These are phyloP conservation scores for Ochropleura leucogaster DNA, from an alignment of 2,888 invertebrate species.

Conservation along the genomic window DNA sequence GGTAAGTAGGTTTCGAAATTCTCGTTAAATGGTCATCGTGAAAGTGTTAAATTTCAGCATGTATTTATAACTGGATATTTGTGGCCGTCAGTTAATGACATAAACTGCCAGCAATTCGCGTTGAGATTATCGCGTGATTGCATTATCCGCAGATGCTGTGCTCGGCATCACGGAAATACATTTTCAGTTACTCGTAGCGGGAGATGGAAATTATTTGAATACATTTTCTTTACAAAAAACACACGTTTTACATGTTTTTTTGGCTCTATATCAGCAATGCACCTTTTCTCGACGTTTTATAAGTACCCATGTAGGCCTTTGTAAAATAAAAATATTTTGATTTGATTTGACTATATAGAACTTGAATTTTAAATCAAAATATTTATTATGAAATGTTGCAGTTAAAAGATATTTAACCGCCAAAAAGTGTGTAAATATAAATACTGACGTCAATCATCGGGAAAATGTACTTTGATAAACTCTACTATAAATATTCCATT, in stretches of 20 bases:
- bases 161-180: slow-evolving; percentile 29
- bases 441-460: background rate
- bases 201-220: slow-evolving; percentile 18
- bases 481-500: background rate
- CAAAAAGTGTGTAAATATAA: background rate
- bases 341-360: background rate
- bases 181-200: slow-evolving; percentile 10
- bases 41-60: slow-evolving; percentile 20
- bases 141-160: slow-evolving; percentile 30
- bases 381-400: background rate
- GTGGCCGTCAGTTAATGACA: slow-evolving; percentile 8
- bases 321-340: background rate
- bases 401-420: background rate
- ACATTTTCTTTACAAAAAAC: too few species aligned
- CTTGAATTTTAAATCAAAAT: background rate
- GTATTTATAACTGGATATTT: slow-evolving; percentile 34
- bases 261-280: too few species aligned
- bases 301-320: too few species aligned
- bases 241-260: too few species aligned
- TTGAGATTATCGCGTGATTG: slow-evolving; percentile 45
- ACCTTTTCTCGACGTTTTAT: too few species aligned
- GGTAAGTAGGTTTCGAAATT: slow-evolving; percentile 9
- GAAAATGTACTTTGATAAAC: background rate
- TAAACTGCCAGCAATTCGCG: slow-evolving; percentile 40
- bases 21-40: slow-evolving; percentile 1